Conservation (phyloP, 1,140 invertebrate species). For the Magallana ariakensis region DNA sequence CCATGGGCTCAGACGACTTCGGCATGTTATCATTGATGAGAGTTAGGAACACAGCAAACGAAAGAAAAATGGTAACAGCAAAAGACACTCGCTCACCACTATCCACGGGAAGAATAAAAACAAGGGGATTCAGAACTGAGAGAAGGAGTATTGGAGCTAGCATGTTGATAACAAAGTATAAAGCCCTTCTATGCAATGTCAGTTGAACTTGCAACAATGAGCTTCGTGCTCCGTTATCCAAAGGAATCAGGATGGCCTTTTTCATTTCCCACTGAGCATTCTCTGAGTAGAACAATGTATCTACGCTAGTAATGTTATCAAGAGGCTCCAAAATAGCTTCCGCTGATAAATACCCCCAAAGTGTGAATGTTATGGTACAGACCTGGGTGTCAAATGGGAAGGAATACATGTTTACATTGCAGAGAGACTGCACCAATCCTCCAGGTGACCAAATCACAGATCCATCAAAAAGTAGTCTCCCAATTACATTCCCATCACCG, state of each 20-base stretch:
- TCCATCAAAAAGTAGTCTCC: background rate
- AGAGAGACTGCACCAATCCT: background rate
- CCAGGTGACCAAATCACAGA: constrained; percentile 8
- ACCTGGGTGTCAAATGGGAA: constrained; percentile 37
- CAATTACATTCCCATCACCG: background rate
- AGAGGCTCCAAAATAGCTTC: background rate
- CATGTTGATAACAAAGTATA: constrained; percentile 53
- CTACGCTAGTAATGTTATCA: background rate
- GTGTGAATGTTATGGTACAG: background rate
- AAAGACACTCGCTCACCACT: constrained; percentile 63
- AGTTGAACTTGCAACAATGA: constrained; percentile 76
- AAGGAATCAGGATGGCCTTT: background rate
- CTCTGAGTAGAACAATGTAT: background rate
- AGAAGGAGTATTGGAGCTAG: constrained; percentile 53
- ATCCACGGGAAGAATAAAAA: constrained; percentile 58
- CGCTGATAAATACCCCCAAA: background rate
- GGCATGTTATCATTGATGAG: constrained; percentile 83
- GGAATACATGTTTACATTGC: background rate
- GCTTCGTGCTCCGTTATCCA: background rate
- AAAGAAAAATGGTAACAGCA: constrained; percentile 59
- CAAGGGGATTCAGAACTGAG: constrained; percentile 53
- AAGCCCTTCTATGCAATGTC: constrained; percentile 71
- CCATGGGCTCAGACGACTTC: constrained; percentile 81
- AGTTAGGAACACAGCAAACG: constrained; percentile 76
- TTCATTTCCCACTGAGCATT: constrained; percentile 38